These are phyloP conservation scores for Fukomys damarensis DNA, from an alignment of 2,113 vertebrate genomes.

Conservation along the genomic window DNA sequence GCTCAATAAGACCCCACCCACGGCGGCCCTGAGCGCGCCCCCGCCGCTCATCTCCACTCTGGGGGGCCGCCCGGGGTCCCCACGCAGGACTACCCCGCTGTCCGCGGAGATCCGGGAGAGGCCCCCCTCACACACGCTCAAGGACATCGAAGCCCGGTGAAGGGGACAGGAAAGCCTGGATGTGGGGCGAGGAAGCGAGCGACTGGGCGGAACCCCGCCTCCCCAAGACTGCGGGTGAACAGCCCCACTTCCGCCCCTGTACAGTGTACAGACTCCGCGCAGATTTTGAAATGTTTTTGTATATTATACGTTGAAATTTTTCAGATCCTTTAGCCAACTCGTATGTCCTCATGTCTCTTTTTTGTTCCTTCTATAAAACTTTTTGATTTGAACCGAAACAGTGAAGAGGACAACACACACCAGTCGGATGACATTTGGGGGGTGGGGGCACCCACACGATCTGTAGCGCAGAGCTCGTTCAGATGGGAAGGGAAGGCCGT, in stretches of 20 bases:
- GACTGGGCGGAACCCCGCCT: neutral
- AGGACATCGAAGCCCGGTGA: constrained; percentile 98
- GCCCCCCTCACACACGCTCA: constrained; percentile 93
- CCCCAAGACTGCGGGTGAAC: constrained; percentile 69
- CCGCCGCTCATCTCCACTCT: constrained; percentile 96
- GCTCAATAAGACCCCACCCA: constrained; percentile 96
- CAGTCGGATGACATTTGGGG: constrained; percentile 58
- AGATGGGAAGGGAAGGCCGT: constrained; percentile 84
- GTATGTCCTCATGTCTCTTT: constrained; percentile 85
- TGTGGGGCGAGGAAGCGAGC: neutral
- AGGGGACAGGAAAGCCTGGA: constrained; percentile 26
- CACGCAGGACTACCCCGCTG: constrained; percentile 97
- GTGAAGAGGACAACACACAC: constrained; percentile 60
- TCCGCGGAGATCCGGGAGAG: constrained; percentile 95
- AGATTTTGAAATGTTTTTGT: constrained; percentile 90
- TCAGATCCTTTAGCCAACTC: constrained; percentile 89
- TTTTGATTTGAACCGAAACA: constrained; percentile 88
- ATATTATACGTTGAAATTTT: constrained; percentile 89
- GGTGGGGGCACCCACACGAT: constrained; percentile 42
- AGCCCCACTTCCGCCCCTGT: constrained; percentile 75
- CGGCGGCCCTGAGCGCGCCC: constrained; percentile 96
- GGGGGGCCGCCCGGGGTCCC: constrained; percentile 93
- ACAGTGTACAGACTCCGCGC: constrained; percentile 88
- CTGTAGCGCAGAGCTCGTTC: constrained; percentile 79
- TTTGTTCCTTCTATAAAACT: constrained; percentile 84